Evolutionary conservation across 2,888 invertebrate genomes (phyloP).

Genomic region (Xylota sylvarum): DNA sequence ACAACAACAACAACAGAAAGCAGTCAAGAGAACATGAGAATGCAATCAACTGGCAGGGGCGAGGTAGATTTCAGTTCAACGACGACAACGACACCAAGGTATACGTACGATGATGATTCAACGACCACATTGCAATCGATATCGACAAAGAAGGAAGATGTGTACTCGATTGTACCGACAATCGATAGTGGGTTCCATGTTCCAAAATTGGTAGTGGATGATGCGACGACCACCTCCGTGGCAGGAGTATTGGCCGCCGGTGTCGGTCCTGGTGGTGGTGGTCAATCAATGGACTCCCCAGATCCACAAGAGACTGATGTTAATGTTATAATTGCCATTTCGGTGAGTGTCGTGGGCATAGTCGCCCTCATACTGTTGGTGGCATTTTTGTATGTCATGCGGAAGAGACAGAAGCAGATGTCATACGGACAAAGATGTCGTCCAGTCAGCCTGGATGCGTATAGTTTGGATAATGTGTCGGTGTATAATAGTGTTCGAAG

Average conservation of each 20-base stretch:
- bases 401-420: conserved; percentile 92
- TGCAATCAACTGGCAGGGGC: conserved; percentile 51
- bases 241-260: conserved; percentile 29
- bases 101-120: conserved; percentile 71
- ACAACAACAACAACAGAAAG: conserved; percentile 66
- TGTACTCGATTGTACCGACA: conserved; percentile 78
- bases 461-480: conserved; percentile 95
- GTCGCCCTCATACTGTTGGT: conserved; percentile 91
- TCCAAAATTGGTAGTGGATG: conserved; percentile 57
- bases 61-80: conserved; percentile 45
- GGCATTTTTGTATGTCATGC: conserved; percentile 91
- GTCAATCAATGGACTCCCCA: conserved; percentile 71
- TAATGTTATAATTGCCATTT: conserved; percentile 92
- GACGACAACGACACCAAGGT: conserved; percentile 26
- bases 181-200: conserved; percentile 69
- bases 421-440: conserved; percentile 94
- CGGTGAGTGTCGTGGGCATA: conserved; percentile 92
- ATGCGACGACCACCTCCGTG: conserved; percentile 46
- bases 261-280: conserved; percentile 15
- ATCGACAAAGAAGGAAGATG: conserved; percentile 78
- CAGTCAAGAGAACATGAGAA: conserved; percentile 65
- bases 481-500: conserved; percentile 91
- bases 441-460: conserved; percentile 94
- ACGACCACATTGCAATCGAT: conserved; percentile 72
- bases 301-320: conserved; percentile 85